phyloP scores from a whole-genome alignment of 2,113 vertebrate species.

The Brachyhypopomus occidentalis region DNA sequence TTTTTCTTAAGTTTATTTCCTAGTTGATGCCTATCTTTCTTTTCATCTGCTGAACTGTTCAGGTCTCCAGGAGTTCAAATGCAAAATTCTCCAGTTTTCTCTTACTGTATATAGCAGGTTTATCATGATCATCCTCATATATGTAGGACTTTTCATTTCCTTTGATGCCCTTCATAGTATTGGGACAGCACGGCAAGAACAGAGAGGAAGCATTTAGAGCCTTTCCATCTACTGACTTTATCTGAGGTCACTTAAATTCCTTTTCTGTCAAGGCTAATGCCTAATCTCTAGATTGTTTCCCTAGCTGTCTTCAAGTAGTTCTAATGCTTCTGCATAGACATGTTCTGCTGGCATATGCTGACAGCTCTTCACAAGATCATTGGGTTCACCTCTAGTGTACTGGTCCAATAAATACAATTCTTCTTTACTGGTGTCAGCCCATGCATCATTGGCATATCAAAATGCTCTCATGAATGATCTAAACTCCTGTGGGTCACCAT shows the following conservation, averaged over 20 bases:
- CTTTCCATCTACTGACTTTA: slow-evolving; percentile 30
- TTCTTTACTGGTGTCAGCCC: slow-evolving; percentile 3
- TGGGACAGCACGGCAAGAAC: slow-evolving; percentile 10
- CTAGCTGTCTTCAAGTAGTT: slow-evolving; percentile 26
- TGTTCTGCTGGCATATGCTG: slow-evolving; percentile 19
- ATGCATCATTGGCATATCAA: slow-evolving; percentile 20
- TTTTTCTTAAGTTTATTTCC: neutral
- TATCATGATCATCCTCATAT: slow-evolving; percentile 26
- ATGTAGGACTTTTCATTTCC: slow-evolving; percentile 19
- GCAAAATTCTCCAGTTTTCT: slow-evolving; percentile 19
- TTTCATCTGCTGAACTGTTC: neutral
- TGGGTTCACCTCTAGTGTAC: slow-evolving; percentile 36
- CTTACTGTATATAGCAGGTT: slow-evolving; percentile 21
- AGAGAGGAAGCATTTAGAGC: slow-evolving; percentile 10
- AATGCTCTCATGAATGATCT: slow-evolving; percentile 33
- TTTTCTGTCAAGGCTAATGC: slow-evolving; percentile 29
- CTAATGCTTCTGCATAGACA: slow-evolving; percentile 26
- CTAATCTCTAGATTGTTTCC: slow-evolving; percentile 28
- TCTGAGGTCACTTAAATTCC: slow-evolving; percentile 24
- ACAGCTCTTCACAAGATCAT: slow-evolving; percentile 39
- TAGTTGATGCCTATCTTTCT: neutral
- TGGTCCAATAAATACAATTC: slow-evolving; percentile 40
- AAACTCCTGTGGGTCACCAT: slow-evolving; percentile 25
- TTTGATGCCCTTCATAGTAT: slow-evolving; percentile 20
- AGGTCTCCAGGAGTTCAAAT: slow-evolving; percentile 14